Evolutionary conservation across 2,797 vertebrate species (phyloP).

Genomic region (Ataeniobius toweri): DNA sequence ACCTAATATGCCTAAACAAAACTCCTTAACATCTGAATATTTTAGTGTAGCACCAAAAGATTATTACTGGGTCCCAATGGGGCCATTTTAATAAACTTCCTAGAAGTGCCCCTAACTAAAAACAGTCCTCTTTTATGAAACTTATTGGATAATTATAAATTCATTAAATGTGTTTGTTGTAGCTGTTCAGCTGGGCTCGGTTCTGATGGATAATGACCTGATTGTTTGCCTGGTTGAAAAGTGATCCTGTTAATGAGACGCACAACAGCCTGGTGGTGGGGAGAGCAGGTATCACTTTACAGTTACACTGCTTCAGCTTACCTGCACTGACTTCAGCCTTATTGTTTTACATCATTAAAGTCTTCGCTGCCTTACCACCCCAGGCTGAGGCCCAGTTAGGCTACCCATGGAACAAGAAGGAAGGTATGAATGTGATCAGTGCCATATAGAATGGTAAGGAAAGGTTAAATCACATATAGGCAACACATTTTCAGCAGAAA

Average conservation of each 20-base stretch:
- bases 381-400: slow-evolving; percentile 6
- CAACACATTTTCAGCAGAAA: slow-evolving; percentile 33
- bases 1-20: neutral
- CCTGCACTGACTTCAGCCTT: slow-evolving; percentile 61
- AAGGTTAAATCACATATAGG: neutral
- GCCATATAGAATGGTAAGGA: neutral
- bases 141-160: neutral
- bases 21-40: neutral
- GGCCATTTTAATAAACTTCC: too few species aligned
- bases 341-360: slow-evolving; percentile 66
- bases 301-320: slow-evolving; percentile 62
- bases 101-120: too few species aligned
- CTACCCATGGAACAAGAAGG: slow-evolving; percentile 5
- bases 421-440: neutral
- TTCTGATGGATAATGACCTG: slow-evolving; percentile 59
- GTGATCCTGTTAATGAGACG: slow-evolving; percentile 72
- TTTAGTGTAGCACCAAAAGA: too few species aligned
- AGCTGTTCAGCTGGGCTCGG: neutral
- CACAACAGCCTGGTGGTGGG: slow-evolving; percentile 73
- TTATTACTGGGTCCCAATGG: too few species aligned
- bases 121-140: neutral
- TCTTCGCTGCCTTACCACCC: neutral
- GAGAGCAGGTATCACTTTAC: slow-evolving; percentile 69
- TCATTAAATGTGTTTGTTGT: slow-evolving; percentile 2
- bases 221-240: slow-evolving; percentile 72